phyloP scores from a whole-genome alignment of 2,113 vertebrate genomes.

The Saccopteryx bilineata region DNA sequence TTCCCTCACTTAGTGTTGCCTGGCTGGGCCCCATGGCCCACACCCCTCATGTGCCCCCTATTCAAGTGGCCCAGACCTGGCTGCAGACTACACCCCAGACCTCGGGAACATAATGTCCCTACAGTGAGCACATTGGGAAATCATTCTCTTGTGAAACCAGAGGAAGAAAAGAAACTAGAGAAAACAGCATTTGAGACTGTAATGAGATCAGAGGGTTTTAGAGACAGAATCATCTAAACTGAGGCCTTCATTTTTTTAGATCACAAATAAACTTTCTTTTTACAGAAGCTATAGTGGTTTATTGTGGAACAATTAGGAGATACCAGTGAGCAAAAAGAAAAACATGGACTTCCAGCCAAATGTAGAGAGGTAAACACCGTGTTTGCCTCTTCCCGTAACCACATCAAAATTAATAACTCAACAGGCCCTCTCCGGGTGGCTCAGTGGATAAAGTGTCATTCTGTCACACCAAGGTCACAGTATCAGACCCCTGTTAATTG shows the following conservation, averaged over 20 bases:
- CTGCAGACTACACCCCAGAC: neutral
- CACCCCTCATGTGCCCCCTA: neutral
- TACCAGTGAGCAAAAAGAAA: neutral
- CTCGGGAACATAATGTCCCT: neutral
- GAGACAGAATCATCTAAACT: neutral
- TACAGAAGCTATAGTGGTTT: neutral
- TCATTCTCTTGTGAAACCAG: neutral
- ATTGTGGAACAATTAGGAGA: neutral
- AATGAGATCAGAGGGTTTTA: neutral
- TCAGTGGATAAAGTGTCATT: too few species aligned
- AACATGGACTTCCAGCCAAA: neutral
- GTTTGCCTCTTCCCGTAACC: neutral
- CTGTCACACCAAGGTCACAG: too few species aligned
- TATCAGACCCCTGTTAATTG: too few species aligned
- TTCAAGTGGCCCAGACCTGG: neutral
- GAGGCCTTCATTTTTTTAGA: neutral
- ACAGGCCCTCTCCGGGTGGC: too few species aligned
- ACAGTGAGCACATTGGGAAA: neutral
- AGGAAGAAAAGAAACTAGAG: neutral
- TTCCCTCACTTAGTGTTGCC: neutral
- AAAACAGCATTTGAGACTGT: neutral
- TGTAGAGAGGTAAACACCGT: neutral
- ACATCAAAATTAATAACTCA: neutral
- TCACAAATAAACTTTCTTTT: constrained; percentile 5
- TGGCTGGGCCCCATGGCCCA: too few species aligned